Percentiles rank a stretch among this genome's conserved stretches.
Evolutionary conservation across 2,113 vertebrate species (phyloP).

Genomic region (Helogale parvula): DNA sequence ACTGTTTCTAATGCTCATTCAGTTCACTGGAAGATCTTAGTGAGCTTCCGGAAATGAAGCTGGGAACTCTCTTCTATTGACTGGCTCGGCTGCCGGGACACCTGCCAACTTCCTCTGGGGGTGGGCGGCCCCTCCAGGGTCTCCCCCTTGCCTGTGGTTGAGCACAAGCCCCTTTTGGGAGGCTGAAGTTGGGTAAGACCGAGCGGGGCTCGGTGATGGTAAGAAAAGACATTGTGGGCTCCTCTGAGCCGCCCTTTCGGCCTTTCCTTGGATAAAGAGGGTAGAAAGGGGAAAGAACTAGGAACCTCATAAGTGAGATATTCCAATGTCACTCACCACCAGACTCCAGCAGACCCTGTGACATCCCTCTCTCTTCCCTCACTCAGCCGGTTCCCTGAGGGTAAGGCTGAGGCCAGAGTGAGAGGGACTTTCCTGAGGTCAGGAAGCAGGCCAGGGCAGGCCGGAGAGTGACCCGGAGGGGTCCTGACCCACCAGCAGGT

Average conservation of each 20-base stretch:
- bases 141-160: neutral
- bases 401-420: neutral
- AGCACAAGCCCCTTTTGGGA: neutral
- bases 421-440: neutral
- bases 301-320: neutral
- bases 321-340: accelerated
- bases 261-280: neutral
- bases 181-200: accelerated
- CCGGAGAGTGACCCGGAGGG: accelerated
- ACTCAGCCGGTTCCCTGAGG: neutral
- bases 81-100: neutral
- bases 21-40: neutral
- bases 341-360: neutral
- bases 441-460: accelerated
- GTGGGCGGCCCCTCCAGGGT: neutral
- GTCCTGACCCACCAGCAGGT: neutral
- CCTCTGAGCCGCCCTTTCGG: neutral
- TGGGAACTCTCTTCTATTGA: neutral
- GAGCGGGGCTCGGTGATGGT: neutral
- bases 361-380: neutral
- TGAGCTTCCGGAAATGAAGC: neutral
- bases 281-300: neutral
- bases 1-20: neutral
- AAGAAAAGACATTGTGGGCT: no score
- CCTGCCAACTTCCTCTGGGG: neutral